These are phyloP conservation scores for Strigops habroptila DNA, from an alignment of 2,113 vertebrate genomes.

Conservation along the genomic window DNA sequence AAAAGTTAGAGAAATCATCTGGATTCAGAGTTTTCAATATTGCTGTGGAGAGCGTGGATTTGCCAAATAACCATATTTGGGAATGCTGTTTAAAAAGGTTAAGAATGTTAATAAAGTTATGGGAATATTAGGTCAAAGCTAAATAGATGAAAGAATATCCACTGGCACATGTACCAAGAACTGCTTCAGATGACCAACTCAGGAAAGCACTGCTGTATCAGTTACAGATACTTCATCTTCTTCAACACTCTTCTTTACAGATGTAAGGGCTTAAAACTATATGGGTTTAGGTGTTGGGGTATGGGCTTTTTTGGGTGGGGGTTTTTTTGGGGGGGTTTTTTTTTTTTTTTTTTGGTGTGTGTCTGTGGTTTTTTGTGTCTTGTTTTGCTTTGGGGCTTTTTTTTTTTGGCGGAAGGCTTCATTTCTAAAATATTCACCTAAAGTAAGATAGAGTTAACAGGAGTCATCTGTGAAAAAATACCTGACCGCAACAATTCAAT, in stretches of 20 bases:
- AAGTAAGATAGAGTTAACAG: not conserved
- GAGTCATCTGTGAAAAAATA: not conserved
- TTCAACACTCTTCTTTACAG: not conserved
- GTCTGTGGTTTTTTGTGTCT: not conserved
- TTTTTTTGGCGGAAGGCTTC: not conserved
- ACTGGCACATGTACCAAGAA: not conserved
- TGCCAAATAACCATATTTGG: not conserved
- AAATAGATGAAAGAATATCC: not conserved
- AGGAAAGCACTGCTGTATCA: not conserved
- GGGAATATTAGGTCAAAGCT: not conserved
- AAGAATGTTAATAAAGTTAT: not conserved
- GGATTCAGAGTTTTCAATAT: not conserved
- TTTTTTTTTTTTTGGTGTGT: not conserved
- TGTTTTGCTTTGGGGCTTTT: not conserved
- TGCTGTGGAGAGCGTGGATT: not conserved
- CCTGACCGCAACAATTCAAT: not conserved
- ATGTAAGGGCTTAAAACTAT: not conserved
- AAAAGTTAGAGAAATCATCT: not conserved
- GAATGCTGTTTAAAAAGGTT: not conserved
- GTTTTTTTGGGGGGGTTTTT: fast-evolving
- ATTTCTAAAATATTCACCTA: not conserved
- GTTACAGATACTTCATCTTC: not conserved
- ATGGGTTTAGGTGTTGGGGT: fast-evolving
- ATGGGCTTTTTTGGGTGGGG: no score
- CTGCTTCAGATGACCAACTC: not conserved